These are phyloP conservation scores for Drosophila micromelanica DNA, from an alignment of 1,140 invertebrate genomes.

Conservation along the genomic window DNA sequence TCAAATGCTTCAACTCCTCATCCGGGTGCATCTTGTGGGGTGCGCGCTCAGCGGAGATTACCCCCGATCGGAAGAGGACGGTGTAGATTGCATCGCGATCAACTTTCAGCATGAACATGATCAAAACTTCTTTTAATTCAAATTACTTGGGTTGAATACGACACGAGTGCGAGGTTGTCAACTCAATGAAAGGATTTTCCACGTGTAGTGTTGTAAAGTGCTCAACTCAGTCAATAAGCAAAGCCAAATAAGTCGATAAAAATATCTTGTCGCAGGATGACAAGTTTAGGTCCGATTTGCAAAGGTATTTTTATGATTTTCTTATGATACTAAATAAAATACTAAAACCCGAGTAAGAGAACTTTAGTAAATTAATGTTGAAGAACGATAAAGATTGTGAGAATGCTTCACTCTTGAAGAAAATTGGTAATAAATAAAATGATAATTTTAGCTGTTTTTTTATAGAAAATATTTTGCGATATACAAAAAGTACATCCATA, in stretches of 20 bases:
- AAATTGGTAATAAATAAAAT: too few species aligned
- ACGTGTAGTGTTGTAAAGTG: background rate
- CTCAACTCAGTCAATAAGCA: background rate
- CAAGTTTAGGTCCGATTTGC: too few species aligned
- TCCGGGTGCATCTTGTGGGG: constrained; percentile 22
- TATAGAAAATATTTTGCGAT: too few species aligned
- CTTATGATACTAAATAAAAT: too few species aligned
- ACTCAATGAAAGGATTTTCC: background rate
- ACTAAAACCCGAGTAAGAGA: too few species aligned
- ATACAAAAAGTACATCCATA: too few species aligned
- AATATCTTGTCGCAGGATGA: background rate
- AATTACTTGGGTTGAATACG: background rate
- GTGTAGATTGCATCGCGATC: constrained; percentile 36
- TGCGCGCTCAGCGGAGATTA: constrained; percentile 29
- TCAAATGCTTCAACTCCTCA: constrained; percentile 23
- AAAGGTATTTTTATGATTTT: too few species aligned
- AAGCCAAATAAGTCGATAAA: background rate
- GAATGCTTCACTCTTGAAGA: too few species aligned
- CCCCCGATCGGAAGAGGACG: constrained; percentile 29
- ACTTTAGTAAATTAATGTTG: too few species aligned
- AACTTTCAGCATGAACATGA: constrained; percentile 29
- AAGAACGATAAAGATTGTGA: too few species aligned
- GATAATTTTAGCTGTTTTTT: too few species aligned
- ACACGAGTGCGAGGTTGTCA: background rate
- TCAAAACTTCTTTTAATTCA: background rate